Evolutionary conservation across 1,140 invertebrate species (phyloP).

Genomic region (Zaprionus tsacasi): DNA sequence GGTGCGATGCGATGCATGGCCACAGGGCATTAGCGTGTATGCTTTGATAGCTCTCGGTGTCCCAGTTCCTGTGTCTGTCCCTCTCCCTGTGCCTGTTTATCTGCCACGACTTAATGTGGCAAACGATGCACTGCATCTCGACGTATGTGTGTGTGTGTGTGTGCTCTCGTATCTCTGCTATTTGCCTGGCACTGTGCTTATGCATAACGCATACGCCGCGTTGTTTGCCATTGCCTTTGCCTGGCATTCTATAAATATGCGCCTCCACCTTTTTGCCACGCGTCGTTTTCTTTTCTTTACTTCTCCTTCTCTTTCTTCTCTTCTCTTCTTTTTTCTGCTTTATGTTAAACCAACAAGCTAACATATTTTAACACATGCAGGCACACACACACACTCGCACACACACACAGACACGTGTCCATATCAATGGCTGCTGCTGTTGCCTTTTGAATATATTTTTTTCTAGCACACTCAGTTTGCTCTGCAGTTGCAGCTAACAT

Average conservation of each 20-base stretch:
- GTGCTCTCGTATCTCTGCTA: conserved; percentile 39
- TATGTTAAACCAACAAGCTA: conserved; percentile 81
- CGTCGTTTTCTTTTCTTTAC: conserved; percentile 32
- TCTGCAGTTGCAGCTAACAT: conserved; percentile 52
- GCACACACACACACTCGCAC: conserved; percentile 41
- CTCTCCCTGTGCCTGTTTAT: conserved; percentile 28
- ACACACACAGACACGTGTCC: conserved; percentile 63
- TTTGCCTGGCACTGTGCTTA: conserved; percentile 15
- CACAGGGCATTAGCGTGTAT: conserved; percentile 17
- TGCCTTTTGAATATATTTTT: conserved; percentile 77
- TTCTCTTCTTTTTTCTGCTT: conserved; percentile 30
- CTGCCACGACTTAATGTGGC: conserved; percentile 44
- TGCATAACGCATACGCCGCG: conserved; percentile 68
- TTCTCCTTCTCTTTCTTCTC: neutral
- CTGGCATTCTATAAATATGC: conserved; percentile 75
- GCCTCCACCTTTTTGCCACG: conserved; percentile 72
- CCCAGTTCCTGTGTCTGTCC: conserved; percentile 3
- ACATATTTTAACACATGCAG: conserved; percentile 80
- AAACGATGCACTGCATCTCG: conserved; percentile 35
- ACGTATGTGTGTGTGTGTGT: conserved; percentile 18
- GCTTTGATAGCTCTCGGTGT: conserved; percentile 28
- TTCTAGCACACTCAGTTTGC: conserved; percentile 44
- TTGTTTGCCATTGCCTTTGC: conserved; percentile 25
- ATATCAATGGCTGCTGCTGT: conserved; percentile 71
- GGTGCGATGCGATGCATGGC: conserved; percentile 33